Evolutionary conservation across 2,797 vertebrate genomes (phyloP).

Genomic region (Mormyrops attenuatus): DNA sequence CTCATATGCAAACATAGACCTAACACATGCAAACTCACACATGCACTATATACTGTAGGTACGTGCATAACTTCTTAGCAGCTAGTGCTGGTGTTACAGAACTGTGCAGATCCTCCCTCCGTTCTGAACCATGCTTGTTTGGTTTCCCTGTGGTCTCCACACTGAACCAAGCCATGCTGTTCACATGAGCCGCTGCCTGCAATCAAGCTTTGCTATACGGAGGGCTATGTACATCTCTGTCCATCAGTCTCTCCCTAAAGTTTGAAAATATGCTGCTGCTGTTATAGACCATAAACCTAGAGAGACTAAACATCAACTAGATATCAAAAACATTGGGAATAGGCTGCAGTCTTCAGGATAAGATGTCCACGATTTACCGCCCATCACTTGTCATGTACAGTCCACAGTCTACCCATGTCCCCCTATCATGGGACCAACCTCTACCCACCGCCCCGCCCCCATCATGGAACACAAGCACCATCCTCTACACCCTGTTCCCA

Average conservation of each 20-base stretch:
- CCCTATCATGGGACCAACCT: neutral
- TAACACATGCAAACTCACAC: neutral
- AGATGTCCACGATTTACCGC: neutral
- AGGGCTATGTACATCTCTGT: neutral
- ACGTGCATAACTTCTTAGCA: neutral
- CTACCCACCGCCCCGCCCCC: neutral
- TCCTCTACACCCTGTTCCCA: conserved; percentile 18
- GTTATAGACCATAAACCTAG: neutral
- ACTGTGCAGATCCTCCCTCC: neutral
- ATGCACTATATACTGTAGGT: neutral
- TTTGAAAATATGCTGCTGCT: neutral
- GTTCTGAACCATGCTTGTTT: neutral
- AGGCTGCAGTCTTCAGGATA: neutral
- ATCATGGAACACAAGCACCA: conserved; percentile 11
- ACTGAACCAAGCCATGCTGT: neutral
- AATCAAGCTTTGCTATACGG: neutral
- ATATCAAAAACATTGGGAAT: neutral
- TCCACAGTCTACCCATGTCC: neutral
- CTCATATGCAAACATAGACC: neutral
- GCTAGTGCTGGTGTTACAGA: neutral
- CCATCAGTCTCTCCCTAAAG: neutral
- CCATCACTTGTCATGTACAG: neutral
- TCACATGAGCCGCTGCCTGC: neutral
- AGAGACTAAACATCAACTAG: neutral
- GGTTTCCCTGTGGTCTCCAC: neutral